Evolutionary conservation across 1,140 invertebrate species (phyloP).

Genomic region (Cotesia chilonis): DNA sequence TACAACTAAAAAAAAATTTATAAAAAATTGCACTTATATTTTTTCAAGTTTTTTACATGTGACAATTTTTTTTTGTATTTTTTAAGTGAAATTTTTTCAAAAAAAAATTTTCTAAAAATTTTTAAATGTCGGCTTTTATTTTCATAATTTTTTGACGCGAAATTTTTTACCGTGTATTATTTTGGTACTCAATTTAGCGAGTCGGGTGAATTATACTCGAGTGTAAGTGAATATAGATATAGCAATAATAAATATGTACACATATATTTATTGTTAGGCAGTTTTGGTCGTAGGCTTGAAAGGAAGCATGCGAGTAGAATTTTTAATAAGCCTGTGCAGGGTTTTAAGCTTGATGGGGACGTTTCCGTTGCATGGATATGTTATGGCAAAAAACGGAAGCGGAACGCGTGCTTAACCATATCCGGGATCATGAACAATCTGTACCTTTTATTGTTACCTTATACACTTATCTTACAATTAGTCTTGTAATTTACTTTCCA

Average conservation of each 20-base stretch:
- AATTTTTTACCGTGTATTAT: no score
- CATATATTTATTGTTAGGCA: background rate
- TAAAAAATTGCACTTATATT: no score
- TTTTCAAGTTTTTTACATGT: no score
- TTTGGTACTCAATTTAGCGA: no score
- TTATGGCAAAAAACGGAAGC: slow-evolving; percentile 23
- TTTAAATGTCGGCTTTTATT: no score
- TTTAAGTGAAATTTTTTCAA: no score
- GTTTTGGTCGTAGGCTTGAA: background rate
- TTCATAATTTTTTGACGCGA: no score
- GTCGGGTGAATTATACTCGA: no score
- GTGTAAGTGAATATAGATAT: no score
- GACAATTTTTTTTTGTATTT: no score
- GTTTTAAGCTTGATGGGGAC: slow-evolving; percentile 10
- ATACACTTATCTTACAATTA: background rate
- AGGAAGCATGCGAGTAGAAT: slow-evolving; percentile 24
- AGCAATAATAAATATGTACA: background rate
- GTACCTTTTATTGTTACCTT: background rate
- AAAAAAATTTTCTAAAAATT: no score
- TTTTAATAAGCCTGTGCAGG: slow-evolving; percentile 20
- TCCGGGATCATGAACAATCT: background rate
- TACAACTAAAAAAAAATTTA: no score
- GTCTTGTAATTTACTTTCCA: background rate
- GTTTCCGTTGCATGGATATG: slow-evolving; percentile 20
- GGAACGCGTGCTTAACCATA: slow-evolving; percentile 30